Conservation (phyloP, 30 jellyfish, hydroid and myxozoan species). For the Hydractinia symbiolongicarpus region DNA sequence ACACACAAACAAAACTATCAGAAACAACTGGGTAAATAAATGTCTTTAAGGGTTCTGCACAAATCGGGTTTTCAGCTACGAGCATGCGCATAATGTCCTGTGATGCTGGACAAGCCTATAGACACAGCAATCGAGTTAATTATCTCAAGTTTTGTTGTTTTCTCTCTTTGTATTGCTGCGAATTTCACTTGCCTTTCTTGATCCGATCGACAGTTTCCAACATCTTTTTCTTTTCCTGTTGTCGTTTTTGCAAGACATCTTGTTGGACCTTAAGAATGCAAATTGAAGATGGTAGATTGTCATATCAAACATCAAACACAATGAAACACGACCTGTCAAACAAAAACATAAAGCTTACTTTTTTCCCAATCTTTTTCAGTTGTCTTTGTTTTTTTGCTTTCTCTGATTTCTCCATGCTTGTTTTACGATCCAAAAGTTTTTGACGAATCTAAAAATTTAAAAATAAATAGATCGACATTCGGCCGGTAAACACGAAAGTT, state of each 20-base stretch:
- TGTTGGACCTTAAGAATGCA: slow-evolving; percentile 58
- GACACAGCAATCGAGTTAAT: too few species aligned
- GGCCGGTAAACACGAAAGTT: neutral
- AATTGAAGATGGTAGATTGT: too few species aligned
- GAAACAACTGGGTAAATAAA: too few species aligned
- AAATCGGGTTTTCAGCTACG: too few species aligned
- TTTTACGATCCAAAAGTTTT: slow-evolving; percentile 62
- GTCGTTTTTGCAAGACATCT: slow-evolving; percentile 81
- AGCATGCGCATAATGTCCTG: too few species aligned
- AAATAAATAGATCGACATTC: neutral
- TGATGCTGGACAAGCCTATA: too few species aligned
- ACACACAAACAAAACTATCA: neutral
- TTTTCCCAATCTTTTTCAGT: slow-evolving; percentile 85
- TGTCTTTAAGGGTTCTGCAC: too few species aligned
- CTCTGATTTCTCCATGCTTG: slow-evolving; percentile 81
- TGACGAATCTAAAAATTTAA: slow-evolving; percentile 46
- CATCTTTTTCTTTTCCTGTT: slow-evolving; percentile 73
- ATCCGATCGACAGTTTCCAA: slow-evolving; percentile 74
- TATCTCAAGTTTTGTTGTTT: too few species aligned
- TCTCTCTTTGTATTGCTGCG: too few species aligned
- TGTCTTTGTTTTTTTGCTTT: slow-evolving; percentile 79
- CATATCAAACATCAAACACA: neutral
- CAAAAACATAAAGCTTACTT: slow-evolving; percentile 33
- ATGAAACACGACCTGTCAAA: neutral
- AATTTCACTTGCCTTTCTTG: slow-evolving; percentile 45